Base-by-base conservation (phyloP, 2,113 vertebrate species). In the Sardina pilchardus region DNA sequence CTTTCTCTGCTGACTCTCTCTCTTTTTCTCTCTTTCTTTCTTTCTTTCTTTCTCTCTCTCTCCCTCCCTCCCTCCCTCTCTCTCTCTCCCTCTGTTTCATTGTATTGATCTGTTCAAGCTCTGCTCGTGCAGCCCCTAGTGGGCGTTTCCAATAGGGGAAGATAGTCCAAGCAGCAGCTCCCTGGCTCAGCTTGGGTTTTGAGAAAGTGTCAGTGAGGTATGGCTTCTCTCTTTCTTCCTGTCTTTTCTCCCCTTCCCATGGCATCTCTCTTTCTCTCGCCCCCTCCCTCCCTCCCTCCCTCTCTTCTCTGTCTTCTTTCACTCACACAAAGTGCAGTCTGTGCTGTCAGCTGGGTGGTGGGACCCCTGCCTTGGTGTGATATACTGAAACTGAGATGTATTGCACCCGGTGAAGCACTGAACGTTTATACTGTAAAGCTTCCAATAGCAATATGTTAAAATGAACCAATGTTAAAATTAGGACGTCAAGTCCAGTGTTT, bases 111-210 rank as follows among this genome's bases (percentile, higher is more conserved):
- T 86, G 84, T 84, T 86, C 12, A 75, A 47, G 88, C 89, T 93
- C 91, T 89, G 88, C 90, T 92, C 87, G 91, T 93, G 93, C 93
- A 93, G 92, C 94, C 95, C 91, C 94, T 95, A 95, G 94, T 93
- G 95, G 94, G 88, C 85, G 88, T 84, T 81, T 88, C 59, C 84
- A 81, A 67, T 81, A 50, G 83, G 30, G 6, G 82, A 53, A 56
- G 48, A 30, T 44, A 50, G 47, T 86, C 67, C 30, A 80, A 56
- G 47, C 86, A 80, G 63, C 84, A 86, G 78, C 82, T 85, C 85
- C 81, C 53, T 19, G 87, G 43, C 59, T 83, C 56, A 44, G 80
- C 9, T 34, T 36, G 10, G 80, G 63, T 71, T 71, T 71, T 34
- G 6, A 42, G 63, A 67, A 44, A 82, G 78, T 85, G n/a, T 81